Evolutionary conservation across 1,140 invertebrate genomes (phyloP).

Genomic region (Solenopsis invicta): DNA sequence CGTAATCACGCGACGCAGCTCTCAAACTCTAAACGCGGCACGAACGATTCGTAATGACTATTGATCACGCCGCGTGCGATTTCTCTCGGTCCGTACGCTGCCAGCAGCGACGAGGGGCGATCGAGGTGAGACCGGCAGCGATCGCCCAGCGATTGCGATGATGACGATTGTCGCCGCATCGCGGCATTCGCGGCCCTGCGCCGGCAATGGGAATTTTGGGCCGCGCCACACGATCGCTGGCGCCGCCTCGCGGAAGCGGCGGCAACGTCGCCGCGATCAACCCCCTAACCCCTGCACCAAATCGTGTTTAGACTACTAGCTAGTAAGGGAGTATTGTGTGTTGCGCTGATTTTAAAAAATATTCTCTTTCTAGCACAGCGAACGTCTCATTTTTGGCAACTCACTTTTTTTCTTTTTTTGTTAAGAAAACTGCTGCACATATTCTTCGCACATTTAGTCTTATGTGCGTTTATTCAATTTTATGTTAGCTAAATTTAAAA

Average conservation of each 20-base stretch:
- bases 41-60: background rate
- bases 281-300: background rate
- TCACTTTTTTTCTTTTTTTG: too few relatives aligned
- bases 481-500: too few relatives aligned
- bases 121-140: slow-evolving; percentile 71
- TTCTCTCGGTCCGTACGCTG: slow-evolving; percentile 77
- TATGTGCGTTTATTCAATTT: too few relatives aligned
- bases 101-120: slow-evolving; percentile 80
- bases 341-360: background rate
- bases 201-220: slow-evolving; percentile 66
- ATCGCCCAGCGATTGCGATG: slow-evolving; percentile 62
- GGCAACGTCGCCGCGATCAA: slow-evolving; percentile 27
- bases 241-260: slow-evolving; percentile 67
- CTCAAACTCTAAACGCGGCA: background rate
- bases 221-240: slow-evolving; percentile 23
- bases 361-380: too few relatives aligned
- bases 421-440: too few relatives aligned
- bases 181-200: slow-evolving; percentile 57
- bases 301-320: too few relatives aligned
- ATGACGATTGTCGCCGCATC: slow-evolving; percentile 66
- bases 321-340: background rate
- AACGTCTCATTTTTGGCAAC: too few relatives aligned
- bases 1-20: background rate
- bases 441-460: too few relatives aligned
- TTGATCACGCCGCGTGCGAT: slow-evolving; percentile 13